A percentile compares a stretch with the other conserved stretches of the same genome.
phyloP scores from a whole-genome alignment of 2,888 invertebrate genomes.

The Odontothrips loti region DNA sequence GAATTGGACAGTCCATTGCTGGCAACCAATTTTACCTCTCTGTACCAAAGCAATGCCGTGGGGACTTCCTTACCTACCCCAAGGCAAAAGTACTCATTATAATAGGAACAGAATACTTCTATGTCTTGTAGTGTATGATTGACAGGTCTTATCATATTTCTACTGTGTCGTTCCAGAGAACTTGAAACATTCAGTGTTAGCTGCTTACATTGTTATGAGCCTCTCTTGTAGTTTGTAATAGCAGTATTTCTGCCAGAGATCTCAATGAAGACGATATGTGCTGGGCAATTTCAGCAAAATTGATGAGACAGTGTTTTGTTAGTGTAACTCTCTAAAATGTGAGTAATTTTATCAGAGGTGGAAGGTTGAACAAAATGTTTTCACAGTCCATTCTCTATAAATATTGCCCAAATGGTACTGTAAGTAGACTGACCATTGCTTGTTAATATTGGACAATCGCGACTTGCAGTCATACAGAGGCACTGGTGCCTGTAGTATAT shows the following conservation, averaged over 20 bases:
- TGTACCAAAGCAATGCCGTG: constrained; percentile 24
- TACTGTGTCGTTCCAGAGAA: constrained; percentile 13
- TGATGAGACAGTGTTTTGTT: background rate
- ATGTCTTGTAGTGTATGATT: constrained; percentile 15
- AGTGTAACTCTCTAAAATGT: background rate
- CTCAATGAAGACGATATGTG: background rate
- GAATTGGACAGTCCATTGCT: constrained; percentile 8
- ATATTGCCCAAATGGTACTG: constrained; percentile 13
- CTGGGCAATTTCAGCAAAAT: background rate
- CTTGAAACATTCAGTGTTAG: constrained; percentile 14
- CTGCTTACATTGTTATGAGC: constrained; percentile 22
- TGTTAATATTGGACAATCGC: constrained; percentile 16
- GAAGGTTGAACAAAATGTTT: constrained; percentile 14
- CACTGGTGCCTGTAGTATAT: background rate
- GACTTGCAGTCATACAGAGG: background rate
- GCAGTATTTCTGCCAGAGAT: constrained; percentile 13
- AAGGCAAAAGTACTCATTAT: constrained; percentile 20
- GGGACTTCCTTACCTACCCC: constrained; percentile 5
- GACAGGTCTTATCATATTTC: constrained; percentile 13
- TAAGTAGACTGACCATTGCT: constrained; percentile 26
- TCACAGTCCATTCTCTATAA: constrained; percentile 7
- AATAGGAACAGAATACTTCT: background rate
- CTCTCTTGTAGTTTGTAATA: constrained; percentile 17
- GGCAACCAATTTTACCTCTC: constrained; percentile 10
- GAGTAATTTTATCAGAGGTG: background rate